phyloP scores from a whole-genome alignment of 2,113 vertebrate genomes.

The Azemiops feae region DNA sequence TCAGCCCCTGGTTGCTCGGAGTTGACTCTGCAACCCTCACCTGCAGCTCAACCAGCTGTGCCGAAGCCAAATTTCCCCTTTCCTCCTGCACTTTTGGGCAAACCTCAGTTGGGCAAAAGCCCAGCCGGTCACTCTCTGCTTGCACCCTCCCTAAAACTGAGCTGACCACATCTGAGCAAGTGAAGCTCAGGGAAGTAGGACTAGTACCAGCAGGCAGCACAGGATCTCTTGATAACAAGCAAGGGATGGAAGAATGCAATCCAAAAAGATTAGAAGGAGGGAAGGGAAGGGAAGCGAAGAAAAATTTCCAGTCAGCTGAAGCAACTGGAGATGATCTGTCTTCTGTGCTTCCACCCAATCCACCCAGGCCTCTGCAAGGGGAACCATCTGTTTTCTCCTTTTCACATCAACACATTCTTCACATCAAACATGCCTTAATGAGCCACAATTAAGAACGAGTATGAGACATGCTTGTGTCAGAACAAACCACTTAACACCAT shows the following conservation, averaged over 20 bases:
- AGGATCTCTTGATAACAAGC: not conserved
- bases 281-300: not conserved
- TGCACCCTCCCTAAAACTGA: not conserved
- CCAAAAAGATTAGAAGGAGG: not conserved
- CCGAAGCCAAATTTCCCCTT: not conserved
- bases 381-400: conserved; percentile 53
- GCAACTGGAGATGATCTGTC: not conserved
- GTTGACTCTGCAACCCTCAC: fast-evolving
- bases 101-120: not conserved
- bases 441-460: conserved; percentile 54
- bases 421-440: conserved; percentile 44
- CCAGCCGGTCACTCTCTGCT: not conserved
- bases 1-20: not conserved
- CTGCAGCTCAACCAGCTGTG: not conserved
- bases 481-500: conserved; percentile 47
- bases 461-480: conserved; percentile 46
- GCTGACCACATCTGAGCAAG: not conserved
- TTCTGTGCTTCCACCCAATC: conserved; percentile 1
- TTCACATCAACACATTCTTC: conserved; percentile 45
- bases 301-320: not conserved
- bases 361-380: conserved; percentile 20
- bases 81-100: not conserved
- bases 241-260: not conserved
- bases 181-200: not conserved
- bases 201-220: not conserved